These are phyloP conservation scores for Pyrrhosoma nymphula DNA, from an alignment of 2,888 invertebrate species.

Conservation along the genomic window DNA sequence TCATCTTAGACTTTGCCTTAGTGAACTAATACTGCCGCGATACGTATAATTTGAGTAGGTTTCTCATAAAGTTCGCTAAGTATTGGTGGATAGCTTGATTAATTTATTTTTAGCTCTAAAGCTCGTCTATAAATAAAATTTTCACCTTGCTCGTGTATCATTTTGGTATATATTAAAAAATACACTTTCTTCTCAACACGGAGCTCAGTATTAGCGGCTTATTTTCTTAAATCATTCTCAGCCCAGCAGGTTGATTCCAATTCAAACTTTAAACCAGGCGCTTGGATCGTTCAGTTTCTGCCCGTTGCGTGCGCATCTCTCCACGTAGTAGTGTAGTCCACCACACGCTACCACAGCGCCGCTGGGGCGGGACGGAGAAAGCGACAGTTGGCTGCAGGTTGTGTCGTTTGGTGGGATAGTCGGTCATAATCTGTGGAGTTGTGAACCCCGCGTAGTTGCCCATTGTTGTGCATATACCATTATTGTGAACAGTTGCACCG, in stretches of 20 bases:
- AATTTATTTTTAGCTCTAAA: no score
- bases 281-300: background rate
- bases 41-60: no score
- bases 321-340: slow-evolving; percentile 3
- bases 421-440: slow-evolving; percentile 25
- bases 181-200: no score
- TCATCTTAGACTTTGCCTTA: no score
- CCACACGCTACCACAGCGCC: slow-evolving; percentile 46
- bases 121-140: no score
- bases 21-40: no score
- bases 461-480: background rate
- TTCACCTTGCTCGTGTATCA: no score
- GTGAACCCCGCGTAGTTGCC: slow-evolving; percentile 14
- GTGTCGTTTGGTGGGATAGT: slow-evolving; percentile 35
- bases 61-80: no score
- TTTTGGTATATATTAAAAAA: no score
- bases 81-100: no score
- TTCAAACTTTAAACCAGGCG: background rate
- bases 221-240: no score
- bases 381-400: slow-evolving; percentile 47
- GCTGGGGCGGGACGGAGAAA: slow-evolving; percentile 61
- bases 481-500: slow-evolving; percentile 14
- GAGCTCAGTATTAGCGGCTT: no score
- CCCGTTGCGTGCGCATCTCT: slow-evolving; percentile 15
- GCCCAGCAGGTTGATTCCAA: background rate